Percentiles rank a stretch among this genome's conserved stretches.
Evolutionary conservation across 2,113 vertebrate species (phyloP).

Genomic region (Corythaixoides concolor): DNA sequence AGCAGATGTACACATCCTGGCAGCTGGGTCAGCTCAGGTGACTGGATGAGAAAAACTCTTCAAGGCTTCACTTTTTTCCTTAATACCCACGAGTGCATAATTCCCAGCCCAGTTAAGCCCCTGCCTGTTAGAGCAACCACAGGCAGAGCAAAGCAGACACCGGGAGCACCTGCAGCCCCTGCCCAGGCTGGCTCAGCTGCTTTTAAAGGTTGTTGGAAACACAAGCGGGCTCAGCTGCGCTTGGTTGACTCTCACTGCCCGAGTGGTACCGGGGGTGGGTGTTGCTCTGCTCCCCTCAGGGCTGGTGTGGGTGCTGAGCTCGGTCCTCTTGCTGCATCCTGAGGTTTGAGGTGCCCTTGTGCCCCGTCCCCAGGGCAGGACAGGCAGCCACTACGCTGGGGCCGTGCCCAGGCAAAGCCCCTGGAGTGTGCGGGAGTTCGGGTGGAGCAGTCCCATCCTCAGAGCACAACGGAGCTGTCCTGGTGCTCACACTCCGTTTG

Average conservation of each 20-base stretch:
- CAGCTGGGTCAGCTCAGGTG: not conserved
- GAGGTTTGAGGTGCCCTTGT: not conserved
- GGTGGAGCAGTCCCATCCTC: not conserved
- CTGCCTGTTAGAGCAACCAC: too few species aligned
- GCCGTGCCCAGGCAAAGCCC: not conserved
- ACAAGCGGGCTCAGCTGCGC: not conserved
- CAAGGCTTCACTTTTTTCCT: not conserved
- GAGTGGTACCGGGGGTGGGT: accelerated
- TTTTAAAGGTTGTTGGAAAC: not conserved
- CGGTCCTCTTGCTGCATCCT: accelerated
- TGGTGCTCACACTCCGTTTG: accelerated
- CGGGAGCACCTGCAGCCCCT: not conserved
- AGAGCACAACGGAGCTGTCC: not conserved
- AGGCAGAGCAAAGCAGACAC: not conserved
- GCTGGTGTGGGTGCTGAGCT: accelerated
- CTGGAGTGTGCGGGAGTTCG: not conserved
- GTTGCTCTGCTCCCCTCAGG: not conserved
- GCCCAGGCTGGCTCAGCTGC: not conserved
- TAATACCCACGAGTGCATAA: not conserved
- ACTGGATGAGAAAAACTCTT: not conserved
- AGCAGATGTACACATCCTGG: accelerated
- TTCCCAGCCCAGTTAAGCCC: not conserved
- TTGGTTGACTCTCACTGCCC: not conserved
- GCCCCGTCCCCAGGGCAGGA: not conserved
- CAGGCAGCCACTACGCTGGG: not conserved